Percentiles rank a stretch among this genome's conserved stretches.
Evolutionary conservation across 2,113 vertebrate species (phyloP).

Genomic region (Vulpes ferrilata): DNA sequence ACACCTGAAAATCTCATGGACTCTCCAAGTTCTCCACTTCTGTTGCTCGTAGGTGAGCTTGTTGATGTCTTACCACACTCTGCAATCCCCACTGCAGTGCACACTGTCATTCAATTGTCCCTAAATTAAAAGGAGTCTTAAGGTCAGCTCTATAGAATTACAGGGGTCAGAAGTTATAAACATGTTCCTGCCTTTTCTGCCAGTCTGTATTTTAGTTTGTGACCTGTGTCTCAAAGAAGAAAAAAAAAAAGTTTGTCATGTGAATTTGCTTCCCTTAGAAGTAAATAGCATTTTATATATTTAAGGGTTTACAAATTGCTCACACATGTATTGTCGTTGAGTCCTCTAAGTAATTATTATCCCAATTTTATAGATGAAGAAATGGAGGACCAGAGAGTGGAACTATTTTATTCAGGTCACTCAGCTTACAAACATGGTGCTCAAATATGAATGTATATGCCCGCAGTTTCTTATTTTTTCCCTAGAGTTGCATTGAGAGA

Average conservation of each 20-base stretch:
- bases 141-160: slow-evolving; percentile 35
- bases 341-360: not conserved
- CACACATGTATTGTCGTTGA: not conserved
- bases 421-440: not conserved
- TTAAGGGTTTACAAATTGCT: not conserved
- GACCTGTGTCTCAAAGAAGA: not conserved
- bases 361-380: not conserved
- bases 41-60: slow-evolving; percentile 49
- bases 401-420: not conserved
- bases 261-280: slow-evolving; percentile 26
- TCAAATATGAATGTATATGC: not conserved
- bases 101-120: slow-evolving; percentile 52
- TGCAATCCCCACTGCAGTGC: not conserved
- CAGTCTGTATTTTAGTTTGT: not conserved
- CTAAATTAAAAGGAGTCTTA: slow-evolving; percentile 56
- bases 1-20: slow-evolving; percentile 64
- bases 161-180: slow-evolving; percentile 54
- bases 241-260: not conserved
- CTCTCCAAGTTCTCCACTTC: slow-evolving; percentile 63
- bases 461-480: not conserved
- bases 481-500: not conserved
- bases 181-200: not conserved
- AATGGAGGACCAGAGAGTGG: not conserved
- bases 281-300: not conserved
- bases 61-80: not conserved